Base-by-base conservation (phyloP, 2,113 vertebrate genomes). In the Crotalus tigris region DNA sequence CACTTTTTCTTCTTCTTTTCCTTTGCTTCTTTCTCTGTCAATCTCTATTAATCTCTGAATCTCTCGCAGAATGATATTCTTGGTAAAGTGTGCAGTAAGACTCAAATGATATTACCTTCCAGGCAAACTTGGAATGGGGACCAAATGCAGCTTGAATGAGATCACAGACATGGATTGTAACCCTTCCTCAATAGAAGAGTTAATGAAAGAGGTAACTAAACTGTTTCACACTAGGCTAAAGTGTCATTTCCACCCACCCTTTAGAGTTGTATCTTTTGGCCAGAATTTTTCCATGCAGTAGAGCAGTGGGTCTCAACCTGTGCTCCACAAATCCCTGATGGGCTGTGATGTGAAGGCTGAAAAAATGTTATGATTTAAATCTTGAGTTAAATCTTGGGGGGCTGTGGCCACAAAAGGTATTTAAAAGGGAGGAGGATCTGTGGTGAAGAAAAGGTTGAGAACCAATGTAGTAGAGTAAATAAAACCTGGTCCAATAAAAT, bases 191-290 rank as follows among this genome's bases (percentile, higher is more conserved):
- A 96, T 99, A 0, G 98, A 99, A 0, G 99, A 99, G 26, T 95
- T 99, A 57, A 98, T 98, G 9, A 99, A 99, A 95, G 99, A 99
- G 97, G 99, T 99, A 57, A 95, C 93, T 4, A 10, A 8, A 44
- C 57, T 46, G 2, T 21, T 46, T 29, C 7, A 4, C 1, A 7
- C 12, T 2, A 15, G 2, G 53, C 51, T 39, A 26, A 57, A 59
- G 15, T 24, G 26, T 57, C 17, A 5, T 23, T 2, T 4, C 3
- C 3, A 3, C n/a, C 13, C 19, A 44, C 24, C 9, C 10, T 39
- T 39, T 53, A 3, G 15, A 44, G 5, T 24, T 17, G 17, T 59
- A 10, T 58, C 23, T 49, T 49, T 44, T 46, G 39, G 21, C 4
- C 85, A 5, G 10, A 86, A 49, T 33, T 55, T 33, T 7, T 24